A percentile compares a stretch with the other conserved stretches of the same genome.
These are phyloP conservation scores for Tiliqua scincoides DNA, from an alignment of 2,113 vertebrate species.

Conservation along the genomic window DNA sequence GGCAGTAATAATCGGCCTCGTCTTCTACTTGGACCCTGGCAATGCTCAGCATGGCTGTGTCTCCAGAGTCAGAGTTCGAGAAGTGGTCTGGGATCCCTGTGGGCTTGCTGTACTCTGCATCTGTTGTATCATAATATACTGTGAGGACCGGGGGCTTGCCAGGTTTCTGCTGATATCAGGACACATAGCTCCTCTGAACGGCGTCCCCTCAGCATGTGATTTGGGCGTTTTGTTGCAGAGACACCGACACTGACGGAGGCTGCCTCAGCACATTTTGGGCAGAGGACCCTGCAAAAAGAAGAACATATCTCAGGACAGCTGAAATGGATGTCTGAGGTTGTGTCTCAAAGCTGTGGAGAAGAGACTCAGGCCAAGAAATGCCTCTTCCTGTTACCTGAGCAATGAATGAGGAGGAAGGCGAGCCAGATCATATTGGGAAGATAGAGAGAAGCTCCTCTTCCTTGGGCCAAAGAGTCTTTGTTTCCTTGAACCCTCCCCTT, in stretches of 20 bases:
- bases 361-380: accelerated
- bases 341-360: neutral
- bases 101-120: too few species aligned
- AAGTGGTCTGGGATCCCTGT: neutral
- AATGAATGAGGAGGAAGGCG: neutral
- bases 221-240: accelerated
- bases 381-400: neutral
- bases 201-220: neutral
- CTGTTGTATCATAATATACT: accelerated
- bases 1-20: constrained; percentile 47
- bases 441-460: neutral
- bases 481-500: too few species aligned
- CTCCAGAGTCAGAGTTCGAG: accelerated
- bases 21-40: constrained; percentile 43
- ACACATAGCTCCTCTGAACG: accelerated
- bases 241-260: accelerated
- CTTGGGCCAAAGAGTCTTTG: too few species aligned
- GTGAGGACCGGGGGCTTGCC: neutral
- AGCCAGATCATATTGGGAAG: constrained; percentile 20
- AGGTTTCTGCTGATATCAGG: constrained; percentile 41
- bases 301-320: too few species aligned
- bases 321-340: too few species aligned
- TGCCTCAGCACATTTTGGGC: constrained; percentile 2
- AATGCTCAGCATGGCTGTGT: neutral
- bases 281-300: neutral